These are phyloP conservation scores for Drosophila repletoides DNA, from an alignment of 1,140 invertebrate species.

Conservation along the genomic window DNA sequence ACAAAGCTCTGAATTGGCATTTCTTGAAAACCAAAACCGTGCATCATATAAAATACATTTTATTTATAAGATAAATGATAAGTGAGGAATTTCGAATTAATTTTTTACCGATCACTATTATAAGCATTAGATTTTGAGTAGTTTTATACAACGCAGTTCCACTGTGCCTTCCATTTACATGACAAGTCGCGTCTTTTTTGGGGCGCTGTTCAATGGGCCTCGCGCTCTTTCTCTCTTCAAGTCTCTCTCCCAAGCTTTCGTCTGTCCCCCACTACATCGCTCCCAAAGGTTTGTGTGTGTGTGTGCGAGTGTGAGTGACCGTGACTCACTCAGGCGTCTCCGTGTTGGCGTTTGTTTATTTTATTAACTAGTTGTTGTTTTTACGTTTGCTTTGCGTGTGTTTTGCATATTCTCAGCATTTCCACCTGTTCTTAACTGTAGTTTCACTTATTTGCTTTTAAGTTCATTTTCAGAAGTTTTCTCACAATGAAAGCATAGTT, in stretches of 20 bases:
- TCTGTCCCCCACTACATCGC: too few species aligned
- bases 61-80: too few species aligned
- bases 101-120: slow-evolving; percentile 28
- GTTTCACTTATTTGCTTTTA: not conserved
- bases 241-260: slow-evolving; percentile 4
- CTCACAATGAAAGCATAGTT: slow-evolving; percentile 21
- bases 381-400: slow-evolving; percentile 29
- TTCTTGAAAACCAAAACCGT: too few species aligned
- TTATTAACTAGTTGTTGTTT: slow-evolving; percentile 31
- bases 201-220: slow-evolving; percentile 43
- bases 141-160: too few species aligned
- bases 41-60: slow-evolving; percentile 4
- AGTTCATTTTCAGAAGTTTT: not conserved
- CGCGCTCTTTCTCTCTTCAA: slow-evolving; percentile 7
- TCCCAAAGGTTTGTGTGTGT: not conserved
- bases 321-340: slow-evolving; percentile 78
- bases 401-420: slow-evolving; percentile 22
- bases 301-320: slow-evolving; percentile 44
- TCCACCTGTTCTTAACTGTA: slow-evolving; percentile 16
- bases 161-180: too few species aligned
- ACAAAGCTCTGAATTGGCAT: too few species aligned
- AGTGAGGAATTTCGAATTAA: too few species aligned
- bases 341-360: slow-evolving; percentile 61
- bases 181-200: slow-evolving; percentile 24
- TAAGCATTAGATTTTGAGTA: too few species aligned